Base-by-base conservation (phyloP, 2,797 vertebrate genomes). In the Lagorchestes hirsutus region DNA sequence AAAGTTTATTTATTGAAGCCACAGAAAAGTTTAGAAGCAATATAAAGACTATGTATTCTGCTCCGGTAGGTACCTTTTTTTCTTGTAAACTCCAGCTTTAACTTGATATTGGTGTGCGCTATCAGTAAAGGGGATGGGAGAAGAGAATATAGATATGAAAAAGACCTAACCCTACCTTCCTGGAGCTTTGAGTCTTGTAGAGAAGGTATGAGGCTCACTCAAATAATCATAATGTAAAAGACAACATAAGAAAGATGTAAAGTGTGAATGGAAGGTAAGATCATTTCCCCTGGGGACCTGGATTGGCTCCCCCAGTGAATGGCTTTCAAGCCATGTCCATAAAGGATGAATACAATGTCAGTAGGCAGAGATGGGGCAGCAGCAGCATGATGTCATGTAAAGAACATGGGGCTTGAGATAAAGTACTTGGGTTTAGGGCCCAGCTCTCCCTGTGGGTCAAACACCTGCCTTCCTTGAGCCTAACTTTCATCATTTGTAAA, bases 21-120 rank as follows among this genome's bases (percentile, higher is more conserved):
- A 99, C 99, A 0, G 99, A 99, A 98, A 99, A 99, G 97, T 99
- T 99, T 97, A 99, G 99, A 98, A 99, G 99, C 96, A 99, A 98
- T 87, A 99, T 99, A 97, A 99, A 99, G 98, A 99, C 99, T 97
- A 99, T 99, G 99, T 99, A 99, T 97, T 99, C 99, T 4, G 98
- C 99, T 50, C 98, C 99, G 0, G 99, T 99, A 98, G 98, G 99
- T 99, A 95, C n/a, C 27, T 1, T 50, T 50, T 59, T 74, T 87
- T 74, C 40, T 50, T 50, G 46, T 82, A 82, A 82, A 82, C 8
- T 82, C 40, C n/a, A 46, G 40, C 22, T 87, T 87, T 87, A 87
- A 50, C 22, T 27, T 87, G 40, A 87, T 87, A 10, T 50, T 50
- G 40, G 22, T 27, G 22, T 46, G 40, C 27, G 18, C 74, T 46